Evolutionary conservation across 2,113 vertebrate genomes (phyloP).

Genomic region (Micronycteris hirsuta): DNA sequence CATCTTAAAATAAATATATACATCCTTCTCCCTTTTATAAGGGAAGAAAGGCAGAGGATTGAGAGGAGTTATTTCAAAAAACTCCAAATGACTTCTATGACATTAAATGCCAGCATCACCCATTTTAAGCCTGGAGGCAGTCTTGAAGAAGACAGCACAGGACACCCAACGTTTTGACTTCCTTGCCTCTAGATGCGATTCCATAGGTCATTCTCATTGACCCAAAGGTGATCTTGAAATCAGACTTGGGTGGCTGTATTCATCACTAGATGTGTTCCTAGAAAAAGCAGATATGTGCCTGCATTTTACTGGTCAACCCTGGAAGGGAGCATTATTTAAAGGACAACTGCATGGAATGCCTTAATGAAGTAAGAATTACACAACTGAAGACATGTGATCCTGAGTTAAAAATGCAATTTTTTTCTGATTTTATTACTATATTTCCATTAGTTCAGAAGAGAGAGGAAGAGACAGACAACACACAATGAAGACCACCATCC

Average conservation of each 20-base stretch:
- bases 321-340: neutral
- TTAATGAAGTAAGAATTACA: neutral
- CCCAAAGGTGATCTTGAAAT: neutral
- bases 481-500: neutral
- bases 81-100: neutral
- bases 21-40: neutral
- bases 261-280: neutral
- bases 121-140: neutral
- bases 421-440: neutral
- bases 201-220: neutral
- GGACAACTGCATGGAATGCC: neutral
- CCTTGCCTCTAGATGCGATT: neutral
- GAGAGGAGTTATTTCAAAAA: neutral
- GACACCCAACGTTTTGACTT: neutral
- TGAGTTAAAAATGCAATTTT: neutral
- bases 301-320: neutral
- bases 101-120: neutral
- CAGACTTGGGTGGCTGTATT: neutral
- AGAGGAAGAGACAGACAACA: neutral
- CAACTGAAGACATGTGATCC: neutral
- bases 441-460: neutral
- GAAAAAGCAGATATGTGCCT: neutral
- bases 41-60: neutral
- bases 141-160: neutral
- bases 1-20: neutral